phyloP scores from a whole-genome alignment of 2,888 invertebrate genomes.

The Acholoe squamosa region DNA sequence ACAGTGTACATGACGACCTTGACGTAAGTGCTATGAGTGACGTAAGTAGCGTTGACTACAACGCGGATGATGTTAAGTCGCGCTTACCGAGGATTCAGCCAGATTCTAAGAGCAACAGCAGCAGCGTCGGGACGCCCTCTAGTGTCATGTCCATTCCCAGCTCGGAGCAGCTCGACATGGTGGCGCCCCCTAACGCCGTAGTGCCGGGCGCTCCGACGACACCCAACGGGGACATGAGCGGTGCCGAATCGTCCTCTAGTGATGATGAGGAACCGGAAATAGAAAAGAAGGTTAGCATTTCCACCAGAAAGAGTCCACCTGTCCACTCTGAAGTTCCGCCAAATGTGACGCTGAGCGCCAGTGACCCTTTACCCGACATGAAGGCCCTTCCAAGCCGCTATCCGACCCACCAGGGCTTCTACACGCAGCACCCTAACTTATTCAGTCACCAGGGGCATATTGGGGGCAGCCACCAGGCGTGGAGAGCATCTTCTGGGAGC shows the following conservation, averaged over 20 bases:
- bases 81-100: too few relatives aligned
- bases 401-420: constrained; percentile 5
- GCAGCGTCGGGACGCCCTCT: background rate
- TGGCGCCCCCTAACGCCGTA: constrained; percentile 66
- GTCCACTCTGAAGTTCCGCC: constrained; percentile 30
- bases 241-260: background rate
- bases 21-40: background rate
- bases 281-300: background rate
- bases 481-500: background rate
- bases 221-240: background rate
- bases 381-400: background rate
- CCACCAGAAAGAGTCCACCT: background rate
- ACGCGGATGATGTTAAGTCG: background rate
- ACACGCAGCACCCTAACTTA: background rate
- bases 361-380: constrained; percentile 26
- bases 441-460: background rate
- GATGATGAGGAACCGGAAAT: background rate
- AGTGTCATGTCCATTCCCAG: background rate
- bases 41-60: background rate
- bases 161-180: constrained; percentile 66
- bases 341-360: background rate
- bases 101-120: too few relatives aligned
- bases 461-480: background rate
- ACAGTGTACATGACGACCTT: background rate
- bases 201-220: constrained; percentile 46